phyloP scores from a whole-genome alignment of 2,113 vertebrate species.

The Columbina picui region DNA sequence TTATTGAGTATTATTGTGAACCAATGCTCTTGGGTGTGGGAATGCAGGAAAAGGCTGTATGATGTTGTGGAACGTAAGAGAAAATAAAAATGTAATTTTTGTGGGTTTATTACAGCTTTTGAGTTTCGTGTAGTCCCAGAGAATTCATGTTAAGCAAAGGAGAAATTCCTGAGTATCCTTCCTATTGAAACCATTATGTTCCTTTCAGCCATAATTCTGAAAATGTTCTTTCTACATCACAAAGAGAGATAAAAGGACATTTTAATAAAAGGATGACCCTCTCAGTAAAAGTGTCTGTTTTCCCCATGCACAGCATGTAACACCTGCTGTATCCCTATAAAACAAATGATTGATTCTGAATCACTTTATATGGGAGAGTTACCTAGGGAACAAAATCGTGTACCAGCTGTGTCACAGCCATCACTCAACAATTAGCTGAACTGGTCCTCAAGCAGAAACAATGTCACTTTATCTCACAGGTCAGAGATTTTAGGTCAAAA shows the following conservation, averaged over 20 bases:
- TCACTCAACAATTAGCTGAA: conserved; percentile 39
- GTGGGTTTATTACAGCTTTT: neutral
- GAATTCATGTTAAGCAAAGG: neutral
- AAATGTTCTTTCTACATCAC: neutral
- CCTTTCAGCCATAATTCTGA: neutral
- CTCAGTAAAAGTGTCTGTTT: neutral
- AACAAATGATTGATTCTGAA: neutral
- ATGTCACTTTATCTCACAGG: conserved; percentile 10
- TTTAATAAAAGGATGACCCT: conserved; percentile 33
- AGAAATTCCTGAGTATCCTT: neutral
- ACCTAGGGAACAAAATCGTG: conserved; percentile 35
- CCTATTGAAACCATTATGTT: neutral
- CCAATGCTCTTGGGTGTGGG: neutral
- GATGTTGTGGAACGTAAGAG: neutral
- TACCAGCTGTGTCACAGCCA: conserved; percentile 2
- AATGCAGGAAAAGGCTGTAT: neutral
- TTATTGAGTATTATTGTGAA: neutral
- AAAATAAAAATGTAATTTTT: neutral
- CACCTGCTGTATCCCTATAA: neutral
- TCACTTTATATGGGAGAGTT: neutral
- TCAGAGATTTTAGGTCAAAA: conserved; percentile 12
- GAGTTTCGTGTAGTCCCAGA: neutral
- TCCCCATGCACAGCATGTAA: neutral
- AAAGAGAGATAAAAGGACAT: neutral
- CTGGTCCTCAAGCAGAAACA: conserved; percentile 5